Conservation (phyloP, 2,888 invertebrate species). For the Eurytoma californica region DNA sequence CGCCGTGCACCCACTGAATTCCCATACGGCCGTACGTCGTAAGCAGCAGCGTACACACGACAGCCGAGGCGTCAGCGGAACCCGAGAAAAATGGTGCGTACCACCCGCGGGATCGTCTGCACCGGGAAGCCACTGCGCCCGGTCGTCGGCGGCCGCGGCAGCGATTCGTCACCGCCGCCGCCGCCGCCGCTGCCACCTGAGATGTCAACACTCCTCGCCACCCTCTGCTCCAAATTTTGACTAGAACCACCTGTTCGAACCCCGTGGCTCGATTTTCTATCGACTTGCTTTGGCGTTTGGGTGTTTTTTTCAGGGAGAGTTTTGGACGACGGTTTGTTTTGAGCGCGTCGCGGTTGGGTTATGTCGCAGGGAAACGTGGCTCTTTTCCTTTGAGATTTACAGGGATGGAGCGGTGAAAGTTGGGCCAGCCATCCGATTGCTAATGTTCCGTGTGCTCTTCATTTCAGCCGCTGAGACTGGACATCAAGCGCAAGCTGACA, state of each 20-base stretch:
- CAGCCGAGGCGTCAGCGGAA: not conserved
- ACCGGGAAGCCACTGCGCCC: constrained; percentile 37
- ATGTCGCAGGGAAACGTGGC: constrained; percentile 42
- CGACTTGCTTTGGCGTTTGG: not conserved
- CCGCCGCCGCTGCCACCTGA: not conserved
- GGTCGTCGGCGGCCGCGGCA: not conserved
- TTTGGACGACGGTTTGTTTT: constrained; percentile 37
- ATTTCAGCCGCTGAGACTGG: constrained; percentile 92
- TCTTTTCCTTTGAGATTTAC: not conserved
- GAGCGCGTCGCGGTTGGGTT: constrained; percentile 29
- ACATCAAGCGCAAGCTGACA: constrained; percentile 98
- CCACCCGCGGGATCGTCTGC: not conserved
- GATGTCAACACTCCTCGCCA: constrained; percentile 31
- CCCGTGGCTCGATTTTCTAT: not conserved
- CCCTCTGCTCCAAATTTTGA: constrained; percentile 35
- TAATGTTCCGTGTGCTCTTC: not conserved
- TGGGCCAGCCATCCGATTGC: not conserved
- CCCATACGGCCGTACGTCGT: not conserved
- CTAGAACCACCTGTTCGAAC: no score
- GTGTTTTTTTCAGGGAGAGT: not conserved
- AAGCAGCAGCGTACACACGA: not conserved
- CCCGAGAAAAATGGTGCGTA: not conserved
- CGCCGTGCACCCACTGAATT: constrained; percentile 28
- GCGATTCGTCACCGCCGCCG: constrained; percentile 19
- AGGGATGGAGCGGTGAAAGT: not conserved